Evolutionary conservation across 2,797 vertebrate species (phyloP), one percentile per base, ranked within the genome.

Genomic region (Mergus octosetaceus): DNA sequence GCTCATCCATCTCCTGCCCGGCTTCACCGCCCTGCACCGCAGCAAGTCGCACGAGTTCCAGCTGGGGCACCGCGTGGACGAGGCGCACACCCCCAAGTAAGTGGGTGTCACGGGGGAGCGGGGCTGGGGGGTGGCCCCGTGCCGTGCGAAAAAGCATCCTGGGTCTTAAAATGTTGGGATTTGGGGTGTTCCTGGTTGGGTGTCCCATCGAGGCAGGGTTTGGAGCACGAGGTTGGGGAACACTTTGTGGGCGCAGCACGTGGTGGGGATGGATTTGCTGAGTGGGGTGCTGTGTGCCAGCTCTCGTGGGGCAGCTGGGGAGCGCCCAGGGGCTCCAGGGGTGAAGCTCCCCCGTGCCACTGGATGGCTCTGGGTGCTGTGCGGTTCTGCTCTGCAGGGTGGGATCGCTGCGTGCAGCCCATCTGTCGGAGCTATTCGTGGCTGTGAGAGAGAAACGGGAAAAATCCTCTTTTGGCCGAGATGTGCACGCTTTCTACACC

Each of bases 11-110:
- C 98, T 99, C 96, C 97, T 99, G 95, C 99, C 99, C 0, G 99
- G 99, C 2, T 99, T 99, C 98, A 99, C 99, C 0, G 98, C 98
- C 0, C 97, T 99, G 96, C 99, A 99, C 94, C 98, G 99, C 72
- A 99, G 99, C 98, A 99, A 99, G 75, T 99, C 99, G 25, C 99
- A 99, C 0, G 99, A 99, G 97, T 99, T 99, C 97, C 99, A 99
- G 98, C 98, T 99, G 94, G 99, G 98, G 4, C 99, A 99, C 94
- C 98, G 99, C 3, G 92, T 99, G 95, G 99, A 99, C 0, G 99
- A 99, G 92, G 98, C 98, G 3, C 98, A 99, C 96, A 99, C 99
- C 4, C 99, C 99, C 97, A 99, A 99, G 99, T 99, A 98, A 99
- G 99, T 92, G 81, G 34, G 34, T 47, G 6, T 13, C 39, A 8